Evolutionary conservation across 2,113 vertebrate genomes (phyloP), one percentile per base, ranked within the genome.

Genomic region (Anser brachyrhynchus): DNA sequence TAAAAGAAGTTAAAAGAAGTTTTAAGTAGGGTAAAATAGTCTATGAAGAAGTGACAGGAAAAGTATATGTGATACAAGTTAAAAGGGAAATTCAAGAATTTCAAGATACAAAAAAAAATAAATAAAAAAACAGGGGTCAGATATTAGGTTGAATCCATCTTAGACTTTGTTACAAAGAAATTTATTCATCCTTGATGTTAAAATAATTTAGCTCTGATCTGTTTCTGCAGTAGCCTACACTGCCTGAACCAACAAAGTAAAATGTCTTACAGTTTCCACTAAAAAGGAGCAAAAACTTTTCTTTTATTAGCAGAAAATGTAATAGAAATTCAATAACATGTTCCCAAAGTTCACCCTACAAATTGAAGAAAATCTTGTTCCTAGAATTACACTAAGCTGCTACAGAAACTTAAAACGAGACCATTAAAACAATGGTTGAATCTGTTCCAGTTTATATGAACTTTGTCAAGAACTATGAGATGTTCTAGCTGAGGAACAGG

Each of bases 131-230:
- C 39, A 39, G 28, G 28, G 55, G 59, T 88, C 52, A 95, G 33
- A 84, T 43, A 54, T 69, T 43, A 90, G 46, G 67, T 12, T 74
- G 55, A 90, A 83, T 88, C 41, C 57, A 76, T 43, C 59, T 77
- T 57, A 67, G 51, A 87, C 31, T 71, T 84, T 46, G 22, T 67
- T 37, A 78, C 79, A 92, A 90, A 84, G 25, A 52, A 90, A 83
- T 90, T 46, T 88, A 90, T 83, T 92, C 26, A 84, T 43, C 82
- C 25, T 88, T 90, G 67, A 93, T 52, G 41, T 74, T 55, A 85
- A 93, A 95, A 92, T 91, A 75, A 52, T 9, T 37, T 87, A 78
- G 10, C 37, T 85, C 44, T 83, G 44, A 41, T 88, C 62, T 85
- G 51, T 69, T 92, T 94, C 90, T 85, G 54, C 74, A 85, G 66